These are phyloP conservation scores for Castor canadensis DNA, from an alignment of 2,113 vertebrate species.

Conservation along the genomic window DNA sequence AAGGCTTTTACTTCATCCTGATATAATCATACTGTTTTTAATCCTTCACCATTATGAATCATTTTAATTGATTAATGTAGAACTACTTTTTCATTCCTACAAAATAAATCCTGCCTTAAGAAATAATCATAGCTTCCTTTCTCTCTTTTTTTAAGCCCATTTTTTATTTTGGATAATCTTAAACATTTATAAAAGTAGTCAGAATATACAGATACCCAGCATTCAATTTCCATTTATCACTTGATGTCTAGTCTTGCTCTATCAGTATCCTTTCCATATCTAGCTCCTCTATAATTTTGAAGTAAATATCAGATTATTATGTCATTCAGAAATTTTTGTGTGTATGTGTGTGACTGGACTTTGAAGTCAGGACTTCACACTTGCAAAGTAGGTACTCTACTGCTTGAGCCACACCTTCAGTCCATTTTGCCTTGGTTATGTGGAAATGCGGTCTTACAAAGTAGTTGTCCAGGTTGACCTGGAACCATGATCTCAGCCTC, in stretches of 20 bases:
- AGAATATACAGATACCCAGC: neutral
- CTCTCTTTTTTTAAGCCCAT: neutral
- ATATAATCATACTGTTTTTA: slow-evolving; percentile 48
- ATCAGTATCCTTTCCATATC: neutral
- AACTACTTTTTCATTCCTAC: slow-evolving; percentile 23
- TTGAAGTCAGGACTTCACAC: no score
- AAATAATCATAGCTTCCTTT: slow-evolving; percentile 21
- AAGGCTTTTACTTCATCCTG: neutral
- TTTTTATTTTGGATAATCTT: neutral
- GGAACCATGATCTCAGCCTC: no score
- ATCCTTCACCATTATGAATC: neutral
- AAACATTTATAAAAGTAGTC: neutral
- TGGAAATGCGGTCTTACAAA: no score
- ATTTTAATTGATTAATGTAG: slow-evolving; percentile 34
- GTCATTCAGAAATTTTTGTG: slow-evolving; percentile 1
- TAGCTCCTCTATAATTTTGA: neutral
- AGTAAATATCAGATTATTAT: neutral
- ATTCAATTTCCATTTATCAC: neutral
- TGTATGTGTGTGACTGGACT: neutral
- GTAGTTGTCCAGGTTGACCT: no score
- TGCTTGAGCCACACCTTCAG: no score
- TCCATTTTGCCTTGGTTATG: no score
- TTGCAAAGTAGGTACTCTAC: no score
- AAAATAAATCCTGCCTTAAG: neutral
- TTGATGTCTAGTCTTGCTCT: neutral